These are phyloP conservation scores for Microchirus variegatus DNA, from an alignment of 2,797 vertebrate species.

Conservation along the genomic window DNA sequence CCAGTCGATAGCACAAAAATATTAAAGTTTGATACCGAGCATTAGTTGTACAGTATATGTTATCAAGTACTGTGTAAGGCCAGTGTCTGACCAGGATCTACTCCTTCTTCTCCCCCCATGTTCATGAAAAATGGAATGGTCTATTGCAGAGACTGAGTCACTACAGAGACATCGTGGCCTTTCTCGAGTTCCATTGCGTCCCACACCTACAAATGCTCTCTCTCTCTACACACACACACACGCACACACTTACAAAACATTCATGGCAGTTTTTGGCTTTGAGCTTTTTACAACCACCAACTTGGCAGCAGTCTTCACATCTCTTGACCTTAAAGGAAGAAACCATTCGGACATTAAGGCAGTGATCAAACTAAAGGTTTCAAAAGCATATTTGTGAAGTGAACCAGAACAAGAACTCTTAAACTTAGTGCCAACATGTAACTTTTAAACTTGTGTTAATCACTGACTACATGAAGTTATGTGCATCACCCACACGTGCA, in stretches of 20 bases:
- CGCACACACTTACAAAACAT: slow-evolving; percentile 33
- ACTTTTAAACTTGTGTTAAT: slow-evolving; percentile 22
- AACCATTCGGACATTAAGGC: not conserved
- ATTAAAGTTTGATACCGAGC: not conserved
- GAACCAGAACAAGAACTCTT: not conserved
- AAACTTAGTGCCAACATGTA: slow-evolving; percentile 19
- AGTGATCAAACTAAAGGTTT: slow-evolving; percentile 19
- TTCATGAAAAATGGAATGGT: slow-evolving; percentile 59
- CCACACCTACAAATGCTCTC: slow-evolving; percentile 33
- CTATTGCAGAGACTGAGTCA: slow-evolving; percentile 60
- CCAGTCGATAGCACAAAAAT: not conserved
- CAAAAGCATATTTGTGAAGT: slow-evolving; percentile 2
- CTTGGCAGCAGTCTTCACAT: slow-evolving; percentile 48
- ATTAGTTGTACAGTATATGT: not conserved
- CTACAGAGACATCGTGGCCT: slow-evolving; percentile 52
- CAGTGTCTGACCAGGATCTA: slow-evolving; percentile 19
- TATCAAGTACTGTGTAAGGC: slow-evolving; percentile 14
- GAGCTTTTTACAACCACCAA: slow-evolving; percentile 52
- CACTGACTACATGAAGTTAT: slow-evolving; percentile 13
- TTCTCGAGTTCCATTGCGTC: slow-evolving; percentile 58
- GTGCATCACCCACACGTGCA: not conserved
- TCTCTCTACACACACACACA: slow-evolving; percentile 12
- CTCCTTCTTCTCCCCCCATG: not conserved
- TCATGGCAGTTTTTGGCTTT: slow-evolving; percentile 49
- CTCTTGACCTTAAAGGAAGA: slow-evolving; percentile 28